Conservation (phyloP, 2,888 invertebrate genomes). For the Augiades crinisus region DNA sequence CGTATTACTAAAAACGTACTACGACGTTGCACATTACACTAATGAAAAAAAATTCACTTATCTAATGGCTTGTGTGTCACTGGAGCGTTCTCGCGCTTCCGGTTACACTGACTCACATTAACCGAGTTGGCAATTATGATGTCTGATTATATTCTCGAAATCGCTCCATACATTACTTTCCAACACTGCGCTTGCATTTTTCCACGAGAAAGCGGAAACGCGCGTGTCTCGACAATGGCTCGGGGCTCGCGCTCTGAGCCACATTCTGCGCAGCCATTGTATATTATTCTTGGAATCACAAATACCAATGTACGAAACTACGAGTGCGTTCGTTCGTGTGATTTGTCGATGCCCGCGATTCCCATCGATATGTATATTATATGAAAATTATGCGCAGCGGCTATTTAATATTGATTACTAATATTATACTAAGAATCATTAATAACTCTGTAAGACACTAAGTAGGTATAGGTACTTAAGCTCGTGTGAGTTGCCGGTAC, state of each 20-base stretch:
- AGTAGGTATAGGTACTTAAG: no score
- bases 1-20: no score
- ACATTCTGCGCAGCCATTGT: constrained; percentile 66
- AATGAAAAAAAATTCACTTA: not conserved
- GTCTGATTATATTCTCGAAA: constrained; percentile 43
- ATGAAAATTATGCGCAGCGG: no score
- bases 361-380: not conserved
- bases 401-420: no score
- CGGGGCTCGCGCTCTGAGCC: constrained; percentile 62
- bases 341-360: constrained; percentile 10
- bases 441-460: no score
- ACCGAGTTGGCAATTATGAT: constrained; percentile 36
- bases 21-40: no score
- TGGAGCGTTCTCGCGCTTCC: constrained; percentile 8
- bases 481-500: no score
- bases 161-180: constrained; percentile 60
- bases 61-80: constrained; percentile 5
- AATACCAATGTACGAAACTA: constrained; percentile 28
- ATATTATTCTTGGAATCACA: constrained; percentile 64
- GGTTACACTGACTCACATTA: constrained; percentile 30
- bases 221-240: constrained; percentile 72
- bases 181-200: constrained; percentile 74
- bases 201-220: constrained; percentile 80
- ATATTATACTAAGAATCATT: no score
- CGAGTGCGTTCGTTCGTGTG: constrained; percentile 11